Evolutionary conservation across 2,113 vertebrate species (phyloP), one percentile per base, ranked within the genome.

Genomic region (Lasiurus cinereus): DNA sequence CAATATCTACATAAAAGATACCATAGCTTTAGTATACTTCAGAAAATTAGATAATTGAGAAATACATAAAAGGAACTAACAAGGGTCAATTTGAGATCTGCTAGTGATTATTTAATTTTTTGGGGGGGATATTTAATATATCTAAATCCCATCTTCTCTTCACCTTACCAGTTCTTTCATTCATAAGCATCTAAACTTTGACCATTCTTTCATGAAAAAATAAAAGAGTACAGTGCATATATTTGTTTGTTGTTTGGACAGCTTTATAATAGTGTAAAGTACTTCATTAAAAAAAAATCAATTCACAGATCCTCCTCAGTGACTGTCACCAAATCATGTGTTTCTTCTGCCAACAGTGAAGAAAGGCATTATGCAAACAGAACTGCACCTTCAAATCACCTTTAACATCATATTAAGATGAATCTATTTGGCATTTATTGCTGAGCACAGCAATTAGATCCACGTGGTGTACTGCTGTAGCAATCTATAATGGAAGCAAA

Each of bases 331-430:
- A 96, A 98, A 97, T 97, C 94, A 92, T 91, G 96, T 2, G 3
- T 96, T 96, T 95, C 77, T 91, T 97, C 86, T 95, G 80, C 95
- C 92, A 96, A 92, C 72, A 96, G 86, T 91, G 93, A 98, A 96
- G n/a, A 88, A 94, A 91, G 98, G 86, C 92, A 94, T 67, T 69
- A 2, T 94, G 91, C 70, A 96, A 90, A 96, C 24, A 87, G 93
- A 77, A 95, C 76, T 76, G 22, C 66, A 48, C 52, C 48, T 97
- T 83, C 96, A 84, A 97, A 94, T 96, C 83, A 97, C 97, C 94
- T 96, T 97, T 95, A 96, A 97, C 93, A 96, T 88, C 89, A 50
- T 48, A 96, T 72, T 92, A 85, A 92, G 79, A 96, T 96, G 85
- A 95, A 90, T 95, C 73, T 64, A n/a, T 70, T 93, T 96, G 91